Percentiles rank a stretch among this genome's conserved stretches.
phyloP scores from a whole-genome alignment of 2,113 vertebrate species.

The Rissa tridactyla region DNA sequence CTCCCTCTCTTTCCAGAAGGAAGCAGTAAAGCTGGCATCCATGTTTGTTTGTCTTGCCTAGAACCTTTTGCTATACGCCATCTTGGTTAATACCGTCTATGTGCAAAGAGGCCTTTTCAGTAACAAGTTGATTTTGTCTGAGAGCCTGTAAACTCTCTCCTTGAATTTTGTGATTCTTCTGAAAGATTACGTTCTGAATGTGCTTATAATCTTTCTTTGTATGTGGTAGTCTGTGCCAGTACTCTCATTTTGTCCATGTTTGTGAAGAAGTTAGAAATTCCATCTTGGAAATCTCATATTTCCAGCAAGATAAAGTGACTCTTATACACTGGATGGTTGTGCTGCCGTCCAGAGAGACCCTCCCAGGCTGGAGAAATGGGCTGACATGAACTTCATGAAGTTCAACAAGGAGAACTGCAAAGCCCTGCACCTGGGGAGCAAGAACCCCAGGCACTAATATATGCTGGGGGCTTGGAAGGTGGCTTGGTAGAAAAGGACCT shows the following conservation, averaged over 20 bases:
- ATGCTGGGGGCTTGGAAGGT: not conserved
- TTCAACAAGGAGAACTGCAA: not conserved
- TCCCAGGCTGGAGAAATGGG: not conserved
- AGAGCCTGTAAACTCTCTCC: not conserved
- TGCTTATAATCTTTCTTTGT: not conserved
- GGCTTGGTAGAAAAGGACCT: not conserved
- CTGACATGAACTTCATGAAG: not conserved
- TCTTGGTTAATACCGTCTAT: not conserved
- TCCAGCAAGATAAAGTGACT: not conserved
- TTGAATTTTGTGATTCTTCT: not conserved
- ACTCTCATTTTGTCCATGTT: not conserved
- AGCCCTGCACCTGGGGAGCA: not conserved
- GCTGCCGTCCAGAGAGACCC: not conserved
- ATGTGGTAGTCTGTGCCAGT: not conserved
- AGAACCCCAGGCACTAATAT: not conserved
- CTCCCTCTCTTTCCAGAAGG: not conserved
- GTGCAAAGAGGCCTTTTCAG: not conserved
- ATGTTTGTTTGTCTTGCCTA: not conserved
- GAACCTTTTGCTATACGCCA: accelerated
- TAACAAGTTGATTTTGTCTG: not conserved
- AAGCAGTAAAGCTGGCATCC: not conserved
- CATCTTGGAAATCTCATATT: not conserved
- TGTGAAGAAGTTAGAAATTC: not conserved
- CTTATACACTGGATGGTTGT: not conserved
- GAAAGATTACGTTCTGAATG: not conserved